These are phyloP conservation scores for Leucophenga montana DNA, from an alignment of 2,888 invertebrate genomes.

Conservation along the genomic window DNA sequence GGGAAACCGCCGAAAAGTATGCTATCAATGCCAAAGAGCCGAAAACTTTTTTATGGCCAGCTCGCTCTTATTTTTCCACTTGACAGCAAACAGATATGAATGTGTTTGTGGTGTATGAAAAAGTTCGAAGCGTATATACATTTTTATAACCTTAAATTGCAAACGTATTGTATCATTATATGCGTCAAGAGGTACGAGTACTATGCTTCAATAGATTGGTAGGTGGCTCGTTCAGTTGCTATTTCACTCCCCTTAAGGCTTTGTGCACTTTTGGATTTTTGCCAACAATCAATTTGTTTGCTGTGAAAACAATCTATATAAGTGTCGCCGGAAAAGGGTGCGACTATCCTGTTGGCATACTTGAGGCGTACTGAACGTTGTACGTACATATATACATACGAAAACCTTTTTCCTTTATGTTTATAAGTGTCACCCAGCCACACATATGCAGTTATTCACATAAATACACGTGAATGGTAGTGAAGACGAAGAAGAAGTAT, in stretches of 20 bases:
- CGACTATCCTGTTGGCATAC: neutral
- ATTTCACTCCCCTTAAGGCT: neutral
- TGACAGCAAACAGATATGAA: conserved; percentile 13
- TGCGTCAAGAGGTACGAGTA: conserved; percentile 5
- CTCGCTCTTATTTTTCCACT: neutral
- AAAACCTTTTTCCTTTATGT: conserved; percentile 7
- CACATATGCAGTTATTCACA: neutral
- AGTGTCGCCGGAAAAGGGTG: neutral
- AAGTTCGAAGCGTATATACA: conserved; percentile 47
- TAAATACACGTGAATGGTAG: too few relatives aligned
- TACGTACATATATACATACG: neutral
- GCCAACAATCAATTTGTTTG: conserved; percentile 29
- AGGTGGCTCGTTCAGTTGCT: neutral
- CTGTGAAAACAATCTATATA: conserved; percentile 21
- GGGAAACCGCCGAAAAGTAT: conserved; percentile 14
- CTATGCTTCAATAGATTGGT: conserved; percentile 7
- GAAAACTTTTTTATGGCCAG: conserved; percentile 21
- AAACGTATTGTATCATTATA: conserved; percentile 45
- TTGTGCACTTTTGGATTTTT: conserved; percentile 5
- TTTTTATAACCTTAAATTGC: conserved; percentile 64
- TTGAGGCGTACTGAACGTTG: neutral
- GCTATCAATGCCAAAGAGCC: conserved; percentile 24
- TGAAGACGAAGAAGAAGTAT: neutral
- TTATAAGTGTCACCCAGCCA: neutral
- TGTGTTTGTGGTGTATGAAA: too few relatives aligned